Base-by-base conservation (phyloP, 2,113 vertebrate genomes). In the Trogon melanurus region DNA sequence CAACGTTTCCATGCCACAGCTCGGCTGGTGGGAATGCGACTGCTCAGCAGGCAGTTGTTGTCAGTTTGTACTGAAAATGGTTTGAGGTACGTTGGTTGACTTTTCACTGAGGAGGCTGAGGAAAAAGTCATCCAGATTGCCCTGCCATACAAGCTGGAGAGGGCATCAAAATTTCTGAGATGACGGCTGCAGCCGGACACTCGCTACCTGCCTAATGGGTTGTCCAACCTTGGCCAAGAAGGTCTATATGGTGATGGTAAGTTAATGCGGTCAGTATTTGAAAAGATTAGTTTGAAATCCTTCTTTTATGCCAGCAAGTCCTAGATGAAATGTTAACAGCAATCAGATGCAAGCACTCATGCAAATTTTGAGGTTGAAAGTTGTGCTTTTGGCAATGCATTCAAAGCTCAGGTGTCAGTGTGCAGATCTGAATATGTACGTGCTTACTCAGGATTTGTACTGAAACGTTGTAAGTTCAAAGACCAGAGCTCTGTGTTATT, bases 1-100 rank as follows among this genome's bases (percentile, higher is more conserved):
- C 45, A 17, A 0, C 1, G 1, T 47, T 86, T 79, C 48, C 64
- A 61, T 27, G 19, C 57, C 9, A 2, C 0, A 0, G 69, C 34
- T 72, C 0, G 1, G 44, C 54, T 79, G 53, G 6, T 25, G 64
- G 47, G 13, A 27, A 36, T 10, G 5, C 0, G 29, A 29, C 29
- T 30, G 22, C 66, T 88, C 32, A 51, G 71, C 27, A 45, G 45
- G 30, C 57, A 25, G 25, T n/a, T 34, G 20, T 19, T 79, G 19
- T 34, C 82, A 56, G 11, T 58, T 82, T 2, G 1, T 36, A 6
- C 16, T 54, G 62, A 67, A 70, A 82, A 20, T 12, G 3, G 6
- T 29, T 82, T 82, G 20, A 58, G 75, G 16, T 60, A 26, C 21
- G 14, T 44, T 56, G 26, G 10, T n/a, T 81, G 45, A 34, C n/a